phyloP scores from a whole-genome alignment of 2,888 invertebrate genomes.

The Coecobrya sp. region DNA sequence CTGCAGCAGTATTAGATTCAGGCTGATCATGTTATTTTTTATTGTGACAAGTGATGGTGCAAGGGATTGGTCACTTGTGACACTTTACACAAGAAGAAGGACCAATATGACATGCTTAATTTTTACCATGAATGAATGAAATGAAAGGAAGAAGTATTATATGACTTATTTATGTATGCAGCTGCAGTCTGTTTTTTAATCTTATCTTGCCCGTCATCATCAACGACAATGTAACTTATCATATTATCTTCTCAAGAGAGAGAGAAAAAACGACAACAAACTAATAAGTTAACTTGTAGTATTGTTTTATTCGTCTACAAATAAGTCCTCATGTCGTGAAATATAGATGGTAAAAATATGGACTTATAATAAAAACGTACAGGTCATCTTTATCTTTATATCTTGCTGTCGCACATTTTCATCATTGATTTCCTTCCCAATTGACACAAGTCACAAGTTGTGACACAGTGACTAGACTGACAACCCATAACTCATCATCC shows the following conservation, averaged over 20 bases:
- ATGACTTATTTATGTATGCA: not conserved
- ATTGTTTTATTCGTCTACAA: not conserved
- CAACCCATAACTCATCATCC: slow-evolving; percentile 5
- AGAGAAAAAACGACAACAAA: not conserved
- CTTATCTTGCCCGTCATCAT: slow-evolving; percentile 26
- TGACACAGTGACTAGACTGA: not conserved
- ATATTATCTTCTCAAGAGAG: not conserved
- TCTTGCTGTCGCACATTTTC: not conserved
- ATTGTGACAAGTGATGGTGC: slow-evolving; percentile 35
- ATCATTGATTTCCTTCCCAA: slow-evolving; percentile 34
- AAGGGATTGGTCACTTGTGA: slow-evolving; percentile 41
- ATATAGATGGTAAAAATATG: not conserved
- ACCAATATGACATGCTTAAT: slow-evolving; percentile 27
- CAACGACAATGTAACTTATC: not conserved
- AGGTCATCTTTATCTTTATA: slow-evolving; percentile 22
- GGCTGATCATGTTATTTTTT: slow-evolving; percentile 16
- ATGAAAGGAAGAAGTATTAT: not conserved
- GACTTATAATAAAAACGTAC: not conserved
- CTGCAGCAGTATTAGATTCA: not conserved
- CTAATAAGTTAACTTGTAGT: not conserved
- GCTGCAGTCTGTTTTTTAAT: not conserved
- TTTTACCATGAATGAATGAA: slow-evolving; percentile 27
- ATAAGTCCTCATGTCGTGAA: not conserved
- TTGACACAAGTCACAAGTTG: slow-evolving; percentile 23
- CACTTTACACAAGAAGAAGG: slow-evolving; percentile 30